These are phyloP conservation scores for Drosophila fuyamai DNA, from an alignment of 1,140 invertebrate genomes.

Conservation along the genomic window DNA sequence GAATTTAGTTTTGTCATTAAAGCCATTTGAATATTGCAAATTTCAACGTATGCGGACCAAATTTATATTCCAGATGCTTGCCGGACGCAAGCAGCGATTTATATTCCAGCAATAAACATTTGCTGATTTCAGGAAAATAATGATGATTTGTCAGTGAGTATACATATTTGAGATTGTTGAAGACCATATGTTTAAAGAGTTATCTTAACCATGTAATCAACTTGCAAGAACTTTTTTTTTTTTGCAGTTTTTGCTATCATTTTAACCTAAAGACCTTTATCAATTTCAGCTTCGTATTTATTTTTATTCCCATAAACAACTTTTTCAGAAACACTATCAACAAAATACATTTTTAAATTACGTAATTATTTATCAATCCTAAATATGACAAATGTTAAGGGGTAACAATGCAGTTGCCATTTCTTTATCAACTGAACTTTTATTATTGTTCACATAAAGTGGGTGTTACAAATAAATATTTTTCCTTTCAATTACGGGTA, in stretches of 20 bases:
- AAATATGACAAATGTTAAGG: no score
- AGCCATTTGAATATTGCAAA: conserved; percentile 13
- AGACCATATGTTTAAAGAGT: not conserved
- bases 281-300: no score
- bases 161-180: not conserved
- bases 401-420: no score
- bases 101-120: conserved; percentile 34
- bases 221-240: no score
- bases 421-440: not conserved
- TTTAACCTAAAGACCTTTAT: no score
- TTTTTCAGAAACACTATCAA: no score
- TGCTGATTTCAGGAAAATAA: conserved; percentile 18
- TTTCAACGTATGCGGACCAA: not conserved
- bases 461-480: not conserved
- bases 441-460: not conserved
- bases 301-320: no score
- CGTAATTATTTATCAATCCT: no score
- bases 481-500: not conserved
- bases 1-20: conserved; percentile 34
- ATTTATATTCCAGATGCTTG: conserved; percentile 40
- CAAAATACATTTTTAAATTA: no score
- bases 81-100: conserved; percentile 14
- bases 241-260: no score
- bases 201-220: no score
- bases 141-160: conserved; percentile 9